Percentiles rank a stretch among this genome's conserved stretches.
These are phyloP conservation scores for Diabrotica virgifera DNA, from an alignment of 1,140 invertebrate genomes.

Conservation along the genomic window DNA sequence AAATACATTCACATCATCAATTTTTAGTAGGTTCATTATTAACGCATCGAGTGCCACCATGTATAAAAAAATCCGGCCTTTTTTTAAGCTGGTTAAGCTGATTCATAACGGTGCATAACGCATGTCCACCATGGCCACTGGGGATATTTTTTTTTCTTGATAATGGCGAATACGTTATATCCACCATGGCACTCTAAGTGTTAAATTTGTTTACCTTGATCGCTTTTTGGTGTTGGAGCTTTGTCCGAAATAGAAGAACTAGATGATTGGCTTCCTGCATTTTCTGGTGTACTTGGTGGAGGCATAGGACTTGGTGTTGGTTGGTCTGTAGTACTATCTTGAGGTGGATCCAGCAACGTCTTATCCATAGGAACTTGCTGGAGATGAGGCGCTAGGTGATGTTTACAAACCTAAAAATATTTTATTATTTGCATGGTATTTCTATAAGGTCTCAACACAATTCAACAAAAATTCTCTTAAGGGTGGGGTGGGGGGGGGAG, in stretches of 20 bases:
- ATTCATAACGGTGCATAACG: no score
- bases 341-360: slow-evolving; percentile 68
- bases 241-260: slow-evolving; percentile 43
- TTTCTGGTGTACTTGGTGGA: slow-evolving; percentile 55
- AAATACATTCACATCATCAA: no score
- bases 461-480: not conserved
- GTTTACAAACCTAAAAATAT: slow-evolving; percentile 56
- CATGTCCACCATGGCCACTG: no score
- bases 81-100: no score
- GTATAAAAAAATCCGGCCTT: no score
- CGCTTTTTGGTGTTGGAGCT: slow-evolving; percentile 53
- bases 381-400: slow-evolving; percentile 78
- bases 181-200: no score
- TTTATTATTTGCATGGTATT: not conserved
- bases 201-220: slow-evolving; percentile 45
- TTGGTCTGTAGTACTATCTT: slow-evolving; percentile 43
- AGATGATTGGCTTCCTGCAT: slow-evolving; percentile 22
- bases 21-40: no score
- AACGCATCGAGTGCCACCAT: no score
- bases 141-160: no score
- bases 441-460: not conserved
- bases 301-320: slow-evolving; percentile 63
- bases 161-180: no score
- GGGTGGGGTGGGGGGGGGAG: no score
- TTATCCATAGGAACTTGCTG: slow-evolving; percentile 77